Evolutionary conservation across 2,888 invertebrate genomes (phyloP).

Genomic region (Perithous albicinctus): DNA sequence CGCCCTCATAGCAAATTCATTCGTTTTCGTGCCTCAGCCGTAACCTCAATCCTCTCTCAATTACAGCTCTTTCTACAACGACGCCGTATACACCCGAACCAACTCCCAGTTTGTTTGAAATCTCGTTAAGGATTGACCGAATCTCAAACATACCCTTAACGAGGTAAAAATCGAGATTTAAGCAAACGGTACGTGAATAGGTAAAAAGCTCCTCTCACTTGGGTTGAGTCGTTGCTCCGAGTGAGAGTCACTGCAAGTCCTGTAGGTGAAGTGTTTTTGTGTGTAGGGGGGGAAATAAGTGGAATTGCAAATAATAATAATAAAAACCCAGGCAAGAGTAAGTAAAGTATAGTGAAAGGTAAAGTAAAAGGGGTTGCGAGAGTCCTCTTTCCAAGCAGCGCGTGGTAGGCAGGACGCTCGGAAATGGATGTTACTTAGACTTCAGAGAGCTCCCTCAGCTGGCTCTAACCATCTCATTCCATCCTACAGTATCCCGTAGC

Average conservation of each 20-base stretch:
- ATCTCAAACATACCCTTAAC: slow-evolving; percentile 39
- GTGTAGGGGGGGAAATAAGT: slow-evolving; percentile 73
- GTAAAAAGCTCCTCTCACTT: not conserved
- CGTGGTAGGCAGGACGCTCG: slow-evolving; percentile 69
- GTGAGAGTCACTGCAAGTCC: slow-evolving; percentile 42
- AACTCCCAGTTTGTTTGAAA: slow-evolving; percentile 40
- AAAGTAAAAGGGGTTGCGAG: slow-evolving; percentile 73
- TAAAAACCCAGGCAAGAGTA: slow-evolving; percentile 61
- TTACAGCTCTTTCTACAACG: slow-evolving; percentile 59
- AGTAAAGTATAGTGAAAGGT: slow-evolving; percentile 70
- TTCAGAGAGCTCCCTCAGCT: slow-evolving; percentile 74
- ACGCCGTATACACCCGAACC: slow-evolving; percentile 11
- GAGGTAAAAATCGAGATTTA: slow-evolving; percentile 11
- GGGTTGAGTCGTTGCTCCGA: not conserved
- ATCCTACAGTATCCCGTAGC: slow-evolving; percentile 26
- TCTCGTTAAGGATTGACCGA: slow-evolving; percentile 62
- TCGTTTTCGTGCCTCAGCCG: slow-evolving; percentile 20
- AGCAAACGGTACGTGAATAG: not conserved
- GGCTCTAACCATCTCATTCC: slow-evolving; percentile 48
- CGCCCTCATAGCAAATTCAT: slow-evolving; percentile 57
- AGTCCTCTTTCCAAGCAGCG: slow-evolving; percentile 45
- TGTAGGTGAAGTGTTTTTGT: slow-evolving; percentile 44
- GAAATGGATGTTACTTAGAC: slow-evolving; percentile 82
- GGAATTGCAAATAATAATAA: slow-evolving; percentile 74
- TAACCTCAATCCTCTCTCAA: slow-evolving; percentile 45